These are phyloP conservation scores for Sminthopsis crassicaudata DNA, from an alignment of 2,113 vertebrate species.

Conservation along the genomic window DNA sequence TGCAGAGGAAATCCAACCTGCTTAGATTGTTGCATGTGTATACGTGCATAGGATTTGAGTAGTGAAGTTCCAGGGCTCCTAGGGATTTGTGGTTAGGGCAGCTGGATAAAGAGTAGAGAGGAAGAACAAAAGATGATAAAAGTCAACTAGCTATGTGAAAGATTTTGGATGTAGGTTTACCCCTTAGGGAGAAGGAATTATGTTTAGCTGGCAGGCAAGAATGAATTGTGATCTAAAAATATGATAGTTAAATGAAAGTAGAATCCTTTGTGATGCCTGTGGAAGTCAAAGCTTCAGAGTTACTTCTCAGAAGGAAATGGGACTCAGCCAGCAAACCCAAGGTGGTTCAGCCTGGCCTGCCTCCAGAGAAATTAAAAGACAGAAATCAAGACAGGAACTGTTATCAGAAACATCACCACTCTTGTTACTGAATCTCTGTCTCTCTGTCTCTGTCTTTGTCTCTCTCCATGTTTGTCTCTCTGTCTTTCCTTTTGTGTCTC, in stretches of 20 bases:
- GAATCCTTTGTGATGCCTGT: neutral
- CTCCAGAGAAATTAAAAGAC: neutral
- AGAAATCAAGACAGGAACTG: neutral
- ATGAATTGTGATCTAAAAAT: neutral
- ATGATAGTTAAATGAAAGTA: neutral
- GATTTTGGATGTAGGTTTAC: conserved; percentile 6
- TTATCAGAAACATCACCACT: neutral
- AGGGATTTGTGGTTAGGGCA: conserved; percentile 1
- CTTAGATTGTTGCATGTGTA: neutral
- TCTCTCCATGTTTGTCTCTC: no score
- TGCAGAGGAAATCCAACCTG: neutral
- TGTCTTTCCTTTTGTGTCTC: neutral
- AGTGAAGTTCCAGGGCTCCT: neutral
- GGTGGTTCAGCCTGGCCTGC: neutral
- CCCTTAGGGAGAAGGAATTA: neutral
- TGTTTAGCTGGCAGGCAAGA: neutral
- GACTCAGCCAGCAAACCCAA: neutral
- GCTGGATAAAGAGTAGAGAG: neutral
- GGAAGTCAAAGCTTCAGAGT: neutral
- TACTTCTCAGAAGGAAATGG: neutral
- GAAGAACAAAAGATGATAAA: conserved; percentile 1
- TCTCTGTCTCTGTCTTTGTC: no score
- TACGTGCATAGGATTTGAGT: neutral
- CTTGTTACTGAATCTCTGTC: neutral
- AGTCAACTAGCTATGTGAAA: neutral